phyloP scores from a whole-genome alignment of 2,113 vertebrate species.

The Hipposideros armiger region DNA sequence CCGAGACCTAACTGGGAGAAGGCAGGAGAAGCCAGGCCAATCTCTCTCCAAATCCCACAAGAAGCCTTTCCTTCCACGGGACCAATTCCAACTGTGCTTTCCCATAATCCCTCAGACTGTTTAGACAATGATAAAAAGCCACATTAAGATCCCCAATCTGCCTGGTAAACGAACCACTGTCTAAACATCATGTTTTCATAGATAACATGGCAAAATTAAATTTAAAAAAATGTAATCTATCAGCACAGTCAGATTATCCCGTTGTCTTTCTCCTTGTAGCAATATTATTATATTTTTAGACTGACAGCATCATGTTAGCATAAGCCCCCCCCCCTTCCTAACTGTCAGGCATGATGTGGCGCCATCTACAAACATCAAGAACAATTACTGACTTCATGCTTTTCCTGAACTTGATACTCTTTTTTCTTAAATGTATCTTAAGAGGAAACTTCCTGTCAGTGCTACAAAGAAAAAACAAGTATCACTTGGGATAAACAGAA shows the following conservation, averaged over 20 bases:
- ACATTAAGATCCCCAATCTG: background rate
- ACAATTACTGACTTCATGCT: background rate
- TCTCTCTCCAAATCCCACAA: background rate
- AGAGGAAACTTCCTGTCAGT: background rate
- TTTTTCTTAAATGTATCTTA: background rate
- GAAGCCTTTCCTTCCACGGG: background rate
- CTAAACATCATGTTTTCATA: background rate
- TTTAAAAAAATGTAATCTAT: background rate
- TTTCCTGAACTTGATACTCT: background rate
- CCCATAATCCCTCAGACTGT: background rate
- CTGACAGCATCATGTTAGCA: background rate
- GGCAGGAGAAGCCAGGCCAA: background rate
- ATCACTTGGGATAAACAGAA: background rate
- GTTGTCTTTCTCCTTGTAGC: background rate
- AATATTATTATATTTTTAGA: background rate
- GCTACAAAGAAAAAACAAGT: background rate
- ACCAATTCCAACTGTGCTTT: background rate
- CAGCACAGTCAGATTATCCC: background rate
- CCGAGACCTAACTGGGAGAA: background rate
- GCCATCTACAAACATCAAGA: background rate
- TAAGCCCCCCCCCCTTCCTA: fast-evolving
- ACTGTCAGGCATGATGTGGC: background rate
- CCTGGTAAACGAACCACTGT: background rate
- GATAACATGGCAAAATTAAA: background rate
- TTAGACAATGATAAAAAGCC: background rate